Conservation (phyloP, 2,888 invertebrate species). For the Drosophila mercatorum region DNA sequence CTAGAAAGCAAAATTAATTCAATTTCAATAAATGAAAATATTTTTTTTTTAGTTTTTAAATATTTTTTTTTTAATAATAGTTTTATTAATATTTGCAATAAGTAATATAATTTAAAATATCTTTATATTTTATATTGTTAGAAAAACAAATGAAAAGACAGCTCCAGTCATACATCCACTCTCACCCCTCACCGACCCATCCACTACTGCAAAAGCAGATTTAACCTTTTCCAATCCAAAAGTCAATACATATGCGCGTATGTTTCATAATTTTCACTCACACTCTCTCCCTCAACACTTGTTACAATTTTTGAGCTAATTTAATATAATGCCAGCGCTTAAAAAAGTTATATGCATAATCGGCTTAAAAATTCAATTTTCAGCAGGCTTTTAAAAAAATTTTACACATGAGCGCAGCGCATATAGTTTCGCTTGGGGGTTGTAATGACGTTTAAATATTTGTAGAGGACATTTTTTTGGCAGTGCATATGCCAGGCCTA, state of each 20-base stretch:
- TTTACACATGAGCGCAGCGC: slow-evolving; percentile 70
- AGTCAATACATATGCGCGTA: slow-evolving; percentile 59
- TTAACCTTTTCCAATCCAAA: slow-evolving; percentile 44
- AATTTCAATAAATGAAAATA: no score
- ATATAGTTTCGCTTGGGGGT: slow-evolving; percentile 61
- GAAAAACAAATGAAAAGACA: no score
- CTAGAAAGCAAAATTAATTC: no score
- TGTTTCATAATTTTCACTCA: slow-evolving; percentile 23
- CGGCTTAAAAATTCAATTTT: slow-evolving; percentile 71
- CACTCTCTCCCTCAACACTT: slow-evolving; percentile 60
- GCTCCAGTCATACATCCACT: neutral
- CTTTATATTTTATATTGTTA: no score
- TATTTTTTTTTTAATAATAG: no score
- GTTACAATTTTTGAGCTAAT: slow-evolving; percentile 77
- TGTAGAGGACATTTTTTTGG: slow-evolving; percentile 38
- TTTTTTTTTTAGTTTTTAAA: no score
- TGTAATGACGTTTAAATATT: slow-evolving; percentile 68
- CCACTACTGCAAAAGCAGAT: slow-evolving; percentile 19
- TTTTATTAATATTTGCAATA: no score
- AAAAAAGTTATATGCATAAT: slow-evolving; percentile 55
- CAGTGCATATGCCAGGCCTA: slow-evolving; percentile 57
- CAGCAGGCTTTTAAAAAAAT: slow-evolving; percentile 63
- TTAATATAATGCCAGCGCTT: slow-evolving; percentile 43
- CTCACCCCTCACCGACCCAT: neutral
- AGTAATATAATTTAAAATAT: no score